Percentiles rank a stretch among this genome's conserved stretches.
Evolutionary conservation across 2,888 invertebrate species (phyloP).

Genomic region (Thereva unica): DNA sequence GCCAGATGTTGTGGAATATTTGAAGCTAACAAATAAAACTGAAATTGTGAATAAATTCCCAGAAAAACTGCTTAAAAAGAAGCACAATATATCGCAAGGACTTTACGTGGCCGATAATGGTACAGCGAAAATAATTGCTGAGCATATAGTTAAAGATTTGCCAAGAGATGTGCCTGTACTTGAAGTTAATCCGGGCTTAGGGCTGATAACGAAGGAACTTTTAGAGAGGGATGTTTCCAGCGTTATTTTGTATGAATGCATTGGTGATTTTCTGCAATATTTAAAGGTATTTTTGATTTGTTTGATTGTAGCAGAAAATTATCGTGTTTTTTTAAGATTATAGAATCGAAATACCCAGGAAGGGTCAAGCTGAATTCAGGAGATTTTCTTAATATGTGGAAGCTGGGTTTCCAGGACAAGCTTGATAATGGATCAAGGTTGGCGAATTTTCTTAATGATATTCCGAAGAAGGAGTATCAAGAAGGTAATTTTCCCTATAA

Average conservation of each 20-base stretch:
- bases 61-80: conserved; percentile 50
- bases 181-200: conserved; percentile 74
- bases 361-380: conserved; percentile 59
- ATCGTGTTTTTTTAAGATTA: conserved; percentile 51
- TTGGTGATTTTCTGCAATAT: conserved; percentile 59
- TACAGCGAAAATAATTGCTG: conserved; percentile 48
- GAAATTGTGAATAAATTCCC: conserved; percentile 46
- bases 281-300: conserved; percentile 55
- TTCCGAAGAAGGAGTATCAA: conserved; percentile 58
- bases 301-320: conserved; percentile 12
- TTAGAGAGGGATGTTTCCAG: conserved; percentile 59
- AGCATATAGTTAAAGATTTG: conserved; percentile 48
- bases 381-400: conserved; percentile 65
- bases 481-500: conserved; percentile 52
- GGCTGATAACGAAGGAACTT: conserved; percentile 66
- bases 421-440: conserved; percentile 63
- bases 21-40: neutral
- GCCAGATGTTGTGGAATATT: neutral
- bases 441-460: conserved; percentile 60
- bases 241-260: conserved; percentile 66
- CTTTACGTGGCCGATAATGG: conserved; percentile 51
- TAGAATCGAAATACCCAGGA: conserved; percentile 56
- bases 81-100: conserved; percentile 48
- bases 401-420: conserved; percentile 64
- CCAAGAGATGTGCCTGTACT: conserved; percentile 50